Conservation (phyloP, 2,797 vertebrate species). For the Tokudaia tokunoshimensis region DNA sequence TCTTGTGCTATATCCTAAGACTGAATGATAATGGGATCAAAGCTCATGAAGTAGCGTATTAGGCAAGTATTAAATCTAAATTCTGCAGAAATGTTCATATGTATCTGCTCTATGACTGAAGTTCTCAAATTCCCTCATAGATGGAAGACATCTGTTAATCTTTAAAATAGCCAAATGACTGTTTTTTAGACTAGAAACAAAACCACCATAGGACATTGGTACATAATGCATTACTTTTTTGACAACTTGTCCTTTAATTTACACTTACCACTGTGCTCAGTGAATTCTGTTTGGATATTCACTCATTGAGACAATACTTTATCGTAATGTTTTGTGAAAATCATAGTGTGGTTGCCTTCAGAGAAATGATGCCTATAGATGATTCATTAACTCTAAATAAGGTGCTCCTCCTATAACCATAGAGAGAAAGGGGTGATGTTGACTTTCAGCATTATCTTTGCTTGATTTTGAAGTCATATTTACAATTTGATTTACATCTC, state of each 20-base stretch:
- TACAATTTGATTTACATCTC: neutral
- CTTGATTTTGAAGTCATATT: neutral
- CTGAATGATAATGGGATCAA: neutral
- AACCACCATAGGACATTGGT: neutral
- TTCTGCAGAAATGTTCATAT: constrained; percentile 10
- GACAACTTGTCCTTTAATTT: neutral
- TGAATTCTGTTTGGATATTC: neutral
- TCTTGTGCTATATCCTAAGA: constrained; percentile 18
- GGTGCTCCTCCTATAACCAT: neutral
- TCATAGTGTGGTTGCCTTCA: neutral
- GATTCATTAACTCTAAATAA: neutral
- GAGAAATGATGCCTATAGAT: neutral
- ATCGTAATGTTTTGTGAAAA: neutral
- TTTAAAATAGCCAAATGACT: neutral
- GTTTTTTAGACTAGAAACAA: neutral
- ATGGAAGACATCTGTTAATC: neutral
- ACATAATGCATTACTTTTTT: neutral
- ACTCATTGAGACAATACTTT: neutral
- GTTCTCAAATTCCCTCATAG: neutral
- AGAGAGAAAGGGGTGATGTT: neutral
- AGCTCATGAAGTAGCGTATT: neutral
- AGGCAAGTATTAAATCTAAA: neutral
- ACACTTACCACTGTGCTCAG: neutral
- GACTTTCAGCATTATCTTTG: neutral
- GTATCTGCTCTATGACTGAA: constrained; percentile 10